Evolutionary conservation across 2,797 vertebrate species (phyloP), one percentile per base, ranked within the genome.

Genomic region (Peromyscus melanophrys): DNA sequence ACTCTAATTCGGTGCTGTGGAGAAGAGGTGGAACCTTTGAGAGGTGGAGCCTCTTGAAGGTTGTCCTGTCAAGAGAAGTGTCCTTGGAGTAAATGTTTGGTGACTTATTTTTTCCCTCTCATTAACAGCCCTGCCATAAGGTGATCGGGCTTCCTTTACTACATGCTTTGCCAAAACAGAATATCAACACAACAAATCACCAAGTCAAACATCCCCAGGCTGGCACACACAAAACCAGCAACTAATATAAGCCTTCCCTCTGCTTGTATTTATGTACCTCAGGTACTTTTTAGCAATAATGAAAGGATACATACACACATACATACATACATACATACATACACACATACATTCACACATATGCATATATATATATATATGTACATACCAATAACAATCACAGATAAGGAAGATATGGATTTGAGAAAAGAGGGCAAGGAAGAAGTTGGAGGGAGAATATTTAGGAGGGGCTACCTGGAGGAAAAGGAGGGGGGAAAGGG

Each of bases 131-230:
- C 10, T 1, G 49, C n/a, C 52, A 29, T 27, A 21, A 59, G 7
- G 10, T 80, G 6, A 71, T 1, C 49, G 6, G 37, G 12, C 12
- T 19, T 63, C 27, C 13, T 49, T 9, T 89, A 23, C 6, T 25
- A 14, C 1, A 31, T 63, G 23, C 0, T 59, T 19, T 37, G n/a
- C 4, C 52, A 52, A 16, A 6, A 59, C 21, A 27, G 6, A 34
- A 13, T 19, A 6, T 43, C 14, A 27, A 2, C 6, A n/a, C 21
- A 65, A 25, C 0, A 27, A 40, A 67, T 25, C 40, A 43, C 0
- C 5, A 12, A 9, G 0, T 67, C n/a, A 21, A n/a, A 0, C 16
- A 49, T 23, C 8, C 43, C 9, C 1, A 27, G 34, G 63, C 2
- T 11, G 46, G 25, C 59, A 40, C 19, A 16, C 34, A 37, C 29